phyloP scores from a whole-genome alignment of 1,140 invertebrate species.

The Trachymyrmex cornetzi region DNA sequence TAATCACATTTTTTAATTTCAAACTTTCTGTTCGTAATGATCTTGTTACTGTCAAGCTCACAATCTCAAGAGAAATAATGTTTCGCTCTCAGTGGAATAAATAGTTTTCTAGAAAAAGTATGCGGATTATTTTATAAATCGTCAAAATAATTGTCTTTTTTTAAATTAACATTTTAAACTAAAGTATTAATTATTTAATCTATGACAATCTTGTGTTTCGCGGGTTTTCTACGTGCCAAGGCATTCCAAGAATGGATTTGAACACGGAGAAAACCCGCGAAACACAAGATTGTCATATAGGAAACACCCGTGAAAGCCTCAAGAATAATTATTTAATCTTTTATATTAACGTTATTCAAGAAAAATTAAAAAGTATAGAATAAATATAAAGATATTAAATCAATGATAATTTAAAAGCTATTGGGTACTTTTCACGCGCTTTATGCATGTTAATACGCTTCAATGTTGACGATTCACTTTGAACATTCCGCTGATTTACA shows the following conservation, averaged over 20 bases:
- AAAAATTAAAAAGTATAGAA: background rate
- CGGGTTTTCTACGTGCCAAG: too few relatives aligned
- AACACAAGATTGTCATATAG: too few relatives aligned
- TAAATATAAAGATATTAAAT: background rate
- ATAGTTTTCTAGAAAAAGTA: background rate
- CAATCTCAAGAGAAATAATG: background rate
- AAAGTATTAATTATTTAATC: background rate
- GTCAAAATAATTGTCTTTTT: background rate
- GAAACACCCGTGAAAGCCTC: too few relatives aligned
- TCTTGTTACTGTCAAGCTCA: constrained; percentile 6
- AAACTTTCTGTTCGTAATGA: constrained; percentile 19
- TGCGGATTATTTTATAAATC: background rate
- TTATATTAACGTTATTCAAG: background rate
- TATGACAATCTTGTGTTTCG: too few relatives aligned
- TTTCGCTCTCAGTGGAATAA: constrained; percentile 1
- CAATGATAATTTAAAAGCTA: background rate
- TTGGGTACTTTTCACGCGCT: background rate
- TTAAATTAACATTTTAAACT: background rate
- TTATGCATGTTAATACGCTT: background rate
- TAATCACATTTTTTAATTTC: constrained; percentile 45
- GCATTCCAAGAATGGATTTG: too few relatives aligned
- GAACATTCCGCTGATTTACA: constrained; percentile 1
- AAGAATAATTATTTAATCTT: background rate
- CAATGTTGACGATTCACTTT: constrained; percentile 17
- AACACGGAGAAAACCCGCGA: too few relatives aligned